These are phyloP conservation scores for Arion vulgaris DNA, from an alignment of 1,140 invertebrate genomes.

Conservation along the genomic window DNA sequence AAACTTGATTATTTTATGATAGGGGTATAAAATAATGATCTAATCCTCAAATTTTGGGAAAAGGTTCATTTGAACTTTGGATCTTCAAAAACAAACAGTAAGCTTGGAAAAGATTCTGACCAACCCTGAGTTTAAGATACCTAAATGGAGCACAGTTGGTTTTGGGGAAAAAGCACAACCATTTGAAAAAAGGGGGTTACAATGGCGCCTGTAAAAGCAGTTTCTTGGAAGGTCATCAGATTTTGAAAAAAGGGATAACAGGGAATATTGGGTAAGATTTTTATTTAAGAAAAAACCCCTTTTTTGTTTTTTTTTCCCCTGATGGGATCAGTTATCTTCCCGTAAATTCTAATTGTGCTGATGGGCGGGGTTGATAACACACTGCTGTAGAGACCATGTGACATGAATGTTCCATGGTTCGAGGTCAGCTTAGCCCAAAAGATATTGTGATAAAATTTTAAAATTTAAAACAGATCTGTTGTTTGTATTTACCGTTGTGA, in stretches of 20 bases:
- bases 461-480: no score
- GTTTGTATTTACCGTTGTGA: no score
- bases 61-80: constrained; percentile 93
- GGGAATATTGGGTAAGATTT: constrained; percentile 54
- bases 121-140: constrained; percentile 80
- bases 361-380: no score
- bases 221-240: constrained; percentile 78
- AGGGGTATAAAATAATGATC: neutral
- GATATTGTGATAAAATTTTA: no score
- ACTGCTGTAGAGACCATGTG: no score
- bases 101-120: constrained; percentile 87
- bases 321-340: no score
- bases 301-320: no score
- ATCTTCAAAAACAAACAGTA: constrained; percentile 90
- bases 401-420: no score
- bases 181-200: constrained; percentile 95
- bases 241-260: constrained; percentile 63
- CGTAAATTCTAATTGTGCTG: no score
- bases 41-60: constrained; percentile 82
- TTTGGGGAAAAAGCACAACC: constrained; percentile 93
- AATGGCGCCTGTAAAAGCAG: constrained; percentile 93
- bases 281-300: neutral
- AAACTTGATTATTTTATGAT: no score
- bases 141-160: constrained; percentile 89
- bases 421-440: no score